Percentiles rank a stretch among this genome's conserved stretches.
Conservation (phyloP, 2,888 invertebrate species). For the Dendrolimus houi region DNA sequence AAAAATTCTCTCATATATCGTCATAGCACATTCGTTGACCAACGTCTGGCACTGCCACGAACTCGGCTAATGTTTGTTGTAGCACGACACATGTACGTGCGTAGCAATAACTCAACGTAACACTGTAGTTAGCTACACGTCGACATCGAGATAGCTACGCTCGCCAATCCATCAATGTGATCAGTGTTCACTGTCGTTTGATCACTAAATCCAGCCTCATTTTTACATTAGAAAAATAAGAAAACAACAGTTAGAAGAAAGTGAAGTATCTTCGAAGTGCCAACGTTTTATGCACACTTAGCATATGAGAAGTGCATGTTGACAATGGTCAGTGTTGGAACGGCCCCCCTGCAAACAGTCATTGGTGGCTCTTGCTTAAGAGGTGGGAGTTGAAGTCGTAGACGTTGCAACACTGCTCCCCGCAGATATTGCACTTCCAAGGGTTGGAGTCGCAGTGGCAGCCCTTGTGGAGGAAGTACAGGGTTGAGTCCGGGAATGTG, state of each 20-base stretch:
- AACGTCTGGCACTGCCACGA: no score
- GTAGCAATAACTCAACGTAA: no score
- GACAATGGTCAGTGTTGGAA: conserved; percentile 51
- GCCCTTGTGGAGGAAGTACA: conserved; percentile 98
- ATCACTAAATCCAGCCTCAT: no score
- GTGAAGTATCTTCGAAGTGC: conserved; percentile 60
- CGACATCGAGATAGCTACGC: no score
- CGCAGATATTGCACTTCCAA: conserved; percentile 98
- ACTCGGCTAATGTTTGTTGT: no score
- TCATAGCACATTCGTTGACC: no score
- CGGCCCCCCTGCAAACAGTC: conserved; percentile 73
- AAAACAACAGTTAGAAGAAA: conserved; percentile 13
- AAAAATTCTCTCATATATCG: no score
- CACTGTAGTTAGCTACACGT: no score
- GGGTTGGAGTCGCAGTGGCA: conserved; percentile 98
- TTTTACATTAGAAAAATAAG: no score
- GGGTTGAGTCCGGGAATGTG: conserved; percentile 95
- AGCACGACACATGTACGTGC: no score
- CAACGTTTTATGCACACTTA: conserved; percentile 46
- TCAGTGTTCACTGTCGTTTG: no score
- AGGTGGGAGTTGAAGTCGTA: conserved; percentile 98
- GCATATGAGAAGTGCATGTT: conserved; percentile 45
- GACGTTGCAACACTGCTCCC: conserved; percentile 94
- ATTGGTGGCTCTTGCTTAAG: conserved; percentile 94
- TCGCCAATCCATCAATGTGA: no score